phyloP scores from a whole-genome alignment of 2,797 vertebrate species.

The Nothura maculosa region DNA sequence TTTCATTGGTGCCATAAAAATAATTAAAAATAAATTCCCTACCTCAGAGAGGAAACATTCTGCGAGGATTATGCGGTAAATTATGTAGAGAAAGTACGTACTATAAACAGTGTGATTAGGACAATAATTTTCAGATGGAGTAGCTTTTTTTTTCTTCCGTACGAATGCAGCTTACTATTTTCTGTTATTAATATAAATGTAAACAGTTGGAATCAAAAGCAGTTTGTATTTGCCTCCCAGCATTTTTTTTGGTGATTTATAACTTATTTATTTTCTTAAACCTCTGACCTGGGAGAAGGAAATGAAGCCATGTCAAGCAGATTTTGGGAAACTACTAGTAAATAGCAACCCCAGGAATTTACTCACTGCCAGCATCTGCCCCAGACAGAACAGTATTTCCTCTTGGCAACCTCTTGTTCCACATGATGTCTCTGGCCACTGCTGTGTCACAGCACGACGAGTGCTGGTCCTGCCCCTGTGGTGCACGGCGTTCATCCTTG shows the following conservation, averaged over 20 bases:
- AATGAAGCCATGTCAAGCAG: not conserved
- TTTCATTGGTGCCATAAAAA: not conserved
- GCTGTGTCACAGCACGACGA: rapidly evolving
- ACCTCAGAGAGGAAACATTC: not conserved
- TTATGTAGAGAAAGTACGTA: not conserved
- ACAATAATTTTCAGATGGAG: not conserved
- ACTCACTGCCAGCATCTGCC: rapidly evolving
- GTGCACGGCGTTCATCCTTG: no score
- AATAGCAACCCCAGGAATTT: not conserved
- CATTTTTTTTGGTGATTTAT: not conserved
- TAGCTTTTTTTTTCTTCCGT: not conserved
- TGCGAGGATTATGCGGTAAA: not conserved
- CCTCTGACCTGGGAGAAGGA: not conserved
- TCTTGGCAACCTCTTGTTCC: rapidly evolving
- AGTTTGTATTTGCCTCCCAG: not conserved
- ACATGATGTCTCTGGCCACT: rapidly evolving
- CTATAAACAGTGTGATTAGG: not conserved
- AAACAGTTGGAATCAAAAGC: not conserved
- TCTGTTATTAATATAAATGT: not conserved
- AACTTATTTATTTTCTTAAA: constrained; percentile 38
- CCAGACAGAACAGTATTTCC: rapidly evolving
- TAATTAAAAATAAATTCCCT: not conserved
- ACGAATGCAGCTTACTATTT: not conserved
- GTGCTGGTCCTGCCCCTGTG: rapidly evolving
- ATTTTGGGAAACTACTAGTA: not conserved